Evolutionary conservation across 2,888 invertebrate species (phyloP), one percentile per base, ranked within the genome.

Genomic region (Eupithecia dodoneata): DNA sequence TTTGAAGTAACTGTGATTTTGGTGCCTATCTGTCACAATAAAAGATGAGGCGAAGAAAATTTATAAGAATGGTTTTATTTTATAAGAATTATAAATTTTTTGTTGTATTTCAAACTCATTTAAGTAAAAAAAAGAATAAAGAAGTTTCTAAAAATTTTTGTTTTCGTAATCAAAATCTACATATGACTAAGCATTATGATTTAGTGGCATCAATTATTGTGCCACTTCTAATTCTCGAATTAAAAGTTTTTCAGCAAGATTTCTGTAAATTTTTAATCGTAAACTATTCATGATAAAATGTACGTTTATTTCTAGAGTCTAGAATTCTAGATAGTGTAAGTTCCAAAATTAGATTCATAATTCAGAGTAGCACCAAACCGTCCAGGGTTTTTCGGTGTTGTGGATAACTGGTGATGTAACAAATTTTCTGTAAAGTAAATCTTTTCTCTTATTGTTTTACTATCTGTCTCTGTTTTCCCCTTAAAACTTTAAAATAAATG

Each of bases 321-420:
- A 30, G 4, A n/a, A n/a, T 4, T 63, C 4, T n/a, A 59, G 3
- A 59, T 59, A 10, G 0, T 59, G 59, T 59, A 4, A 59, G 18
- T 18, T 45, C 70, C 70, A 49, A 47, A 30, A 70, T 70, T 70
- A 49, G 70, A 47, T 49, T 1, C 47, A 18, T 65, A n/a, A 73
- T 82, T 88, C 86, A 88, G 86, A 85, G 85, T 83, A 85, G 83
- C 86, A 86, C 83, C 75, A 76, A 73, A 80, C 79, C 74, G 81
- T 83, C 69, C 81, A 83, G 84, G 81, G 84, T 83, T 81, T 83
- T 73, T 78, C 80, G 81, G 74, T 84, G 72, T 83, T 90, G 88
- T 91, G 89, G 87, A 88, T 91, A 90, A 90, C 87, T 86, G 9
- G 83, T 87, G 88, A 87, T 92, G 90, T 90, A 89, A 63, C 63